Conservation (phyloP, 2,888 invertebrate genomes). For the Tortricodes alternella region DNA sequence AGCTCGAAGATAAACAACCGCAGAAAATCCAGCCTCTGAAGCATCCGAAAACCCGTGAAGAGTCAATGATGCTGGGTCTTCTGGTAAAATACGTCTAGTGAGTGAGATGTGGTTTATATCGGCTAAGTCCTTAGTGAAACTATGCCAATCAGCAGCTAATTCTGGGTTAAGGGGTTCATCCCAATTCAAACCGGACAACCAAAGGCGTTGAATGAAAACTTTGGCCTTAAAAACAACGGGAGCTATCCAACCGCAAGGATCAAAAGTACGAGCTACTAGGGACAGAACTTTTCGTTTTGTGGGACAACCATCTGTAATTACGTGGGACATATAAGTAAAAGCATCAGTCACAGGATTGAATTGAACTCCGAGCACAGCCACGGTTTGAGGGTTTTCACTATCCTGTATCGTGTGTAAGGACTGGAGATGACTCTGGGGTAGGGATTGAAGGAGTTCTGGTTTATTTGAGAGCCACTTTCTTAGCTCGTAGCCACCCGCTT, state of each 20-base stretch:
- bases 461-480: conserved; percentile 8
- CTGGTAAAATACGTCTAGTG: neutral
- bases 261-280: neutral
- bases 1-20: neutral
- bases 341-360: neutral
- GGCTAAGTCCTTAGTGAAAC: neutral
- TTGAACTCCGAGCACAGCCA: conserved; percentile 6
- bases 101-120: neutral
- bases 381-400: too few relatives aligned
- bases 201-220: neutral
- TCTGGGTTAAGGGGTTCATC: neutral
- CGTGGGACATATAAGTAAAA: neutral
- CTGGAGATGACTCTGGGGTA: neutral
- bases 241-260: neutral
- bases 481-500: conserved; percentile 5
- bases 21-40: neutral
- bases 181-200: neutral
- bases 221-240: neutral
- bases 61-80: neutral
- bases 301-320: neutral
- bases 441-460: neutral
- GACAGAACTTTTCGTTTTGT: neutral
- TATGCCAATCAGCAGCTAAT: neutral
- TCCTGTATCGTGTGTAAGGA: neutral
- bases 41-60: neutral